phyloP scores from a whole-genome alignment of 2,113 vertebrate species.

The Nothoprocta pentlandii region DNA sequence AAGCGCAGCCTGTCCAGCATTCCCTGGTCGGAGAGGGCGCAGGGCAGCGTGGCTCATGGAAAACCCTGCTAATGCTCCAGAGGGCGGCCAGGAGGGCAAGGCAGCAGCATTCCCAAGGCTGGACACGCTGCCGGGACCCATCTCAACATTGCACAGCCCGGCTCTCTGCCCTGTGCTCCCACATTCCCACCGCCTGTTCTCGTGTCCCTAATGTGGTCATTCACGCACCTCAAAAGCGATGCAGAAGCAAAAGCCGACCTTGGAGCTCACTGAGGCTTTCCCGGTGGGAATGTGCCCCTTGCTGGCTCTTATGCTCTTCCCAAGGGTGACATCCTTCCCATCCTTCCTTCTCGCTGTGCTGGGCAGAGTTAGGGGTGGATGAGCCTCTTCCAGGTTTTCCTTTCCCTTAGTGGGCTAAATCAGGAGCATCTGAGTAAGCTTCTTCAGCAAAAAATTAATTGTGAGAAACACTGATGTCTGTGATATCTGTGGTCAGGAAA shows the following conservation, averaged over 20 bases:
- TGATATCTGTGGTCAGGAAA: not conserved
- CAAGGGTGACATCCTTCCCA: not conserved
- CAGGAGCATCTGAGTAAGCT: not conserved
- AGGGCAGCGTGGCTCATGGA: not conserved
- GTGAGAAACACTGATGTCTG: not conserved
- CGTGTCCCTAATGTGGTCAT: not conserved
- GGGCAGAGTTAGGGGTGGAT: not conserved
- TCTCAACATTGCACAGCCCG: accelerated
- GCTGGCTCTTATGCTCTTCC: not conserved
- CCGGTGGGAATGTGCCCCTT: accelerated
- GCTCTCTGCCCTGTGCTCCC: too few relatives aligned
- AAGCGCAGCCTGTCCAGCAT: not conserved
- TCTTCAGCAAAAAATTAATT: not conserved
- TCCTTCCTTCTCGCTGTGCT: not conserved
- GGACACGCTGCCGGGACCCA: accelerated
- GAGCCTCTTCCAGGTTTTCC: not conserved
- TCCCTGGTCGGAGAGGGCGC: not conserved
- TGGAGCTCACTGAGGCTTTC: not conserved
- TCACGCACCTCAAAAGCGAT: not conserved
- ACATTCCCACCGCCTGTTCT: not conserved
- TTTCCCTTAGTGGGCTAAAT: not conserved
- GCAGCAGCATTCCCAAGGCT: accelerated
- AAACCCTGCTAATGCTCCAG: accelerated
- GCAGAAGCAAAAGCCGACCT: not conserved
- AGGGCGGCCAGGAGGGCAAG: not conserved